Evolutionary conservation across 2,113 vertebrate genomes (phyloP).

Genomic region (Nycticorax nycticorax): DNA sequence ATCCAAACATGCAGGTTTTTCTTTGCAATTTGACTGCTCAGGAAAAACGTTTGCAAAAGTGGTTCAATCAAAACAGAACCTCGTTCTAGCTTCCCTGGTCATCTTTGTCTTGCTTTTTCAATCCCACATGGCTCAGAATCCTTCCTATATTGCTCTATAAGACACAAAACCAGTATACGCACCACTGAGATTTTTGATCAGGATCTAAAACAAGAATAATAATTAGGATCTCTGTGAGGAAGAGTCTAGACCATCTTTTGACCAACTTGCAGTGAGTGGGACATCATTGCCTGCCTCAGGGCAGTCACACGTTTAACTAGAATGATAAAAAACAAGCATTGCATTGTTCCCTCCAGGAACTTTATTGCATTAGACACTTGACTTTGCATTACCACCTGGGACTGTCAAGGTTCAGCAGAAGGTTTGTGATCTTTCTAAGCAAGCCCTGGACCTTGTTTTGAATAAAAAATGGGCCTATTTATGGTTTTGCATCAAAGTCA

Average conservation of each 20-base stretch:
- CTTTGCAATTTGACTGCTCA: background rate
- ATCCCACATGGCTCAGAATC: background rate
- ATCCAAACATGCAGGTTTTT: background rate
- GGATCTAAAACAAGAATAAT: background rate
- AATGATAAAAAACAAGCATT: background rate
- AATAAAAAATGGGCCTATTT: constrained; percentile 44
- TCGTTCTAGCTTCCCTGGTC: background rate
- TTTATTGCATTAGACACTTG: background rate
- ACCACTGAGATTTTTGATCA: background rate
- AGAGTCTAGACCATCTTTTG: background rate
- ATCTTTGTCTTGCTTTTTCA: background rate
- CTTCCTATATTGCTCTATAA: background rate
- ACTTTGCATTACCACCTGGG: constrained; percentile 9
- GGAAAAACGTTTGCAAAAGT: background rate
- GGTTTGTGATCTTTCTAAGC: constrained; percentile 27
- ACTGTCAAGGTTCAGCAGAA: constrained; percentile 29
- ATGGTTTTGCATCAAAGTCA: constrained; percentile 63
- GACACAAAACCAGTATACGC: background rate
- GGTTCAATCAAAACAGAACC: background rate
- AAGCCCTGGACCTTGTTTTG: constrained; percentile 46
- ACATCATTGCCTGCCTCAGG: background rate
- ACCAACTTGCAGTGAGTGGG: background rate
- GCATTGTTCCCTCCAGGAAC: background rate
- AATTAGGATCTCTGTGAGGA: background rate
- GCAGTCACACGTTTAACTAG: background rate